phyloP scores from a whole-genome alignment of 2,797 vertebrate genomes.

The Neosilurus mollespiculum region DNA sequence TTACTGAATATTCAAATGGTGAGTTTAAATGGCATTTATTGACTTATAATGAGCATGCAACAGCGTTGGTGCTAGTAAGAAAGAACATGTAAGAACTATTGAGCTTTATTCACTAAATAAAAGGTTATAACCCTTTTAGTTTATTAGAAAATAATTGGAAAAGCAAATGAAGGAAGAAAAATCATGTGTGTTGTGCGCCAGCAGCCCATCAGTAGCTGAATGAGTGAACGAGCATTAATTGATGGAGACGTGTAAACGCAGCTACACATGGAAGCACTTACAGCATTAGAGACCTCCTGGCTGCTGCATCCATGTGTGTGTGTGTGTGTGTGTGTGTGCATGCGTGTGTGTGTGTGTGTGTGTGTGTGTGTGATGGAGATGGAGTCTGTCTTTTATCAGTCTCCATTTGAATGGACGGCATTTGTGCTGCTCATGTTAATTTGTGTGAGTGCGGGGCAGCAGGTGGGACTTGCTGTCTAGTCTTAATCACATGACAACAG shows the following conservation, averaged over 20 bases:
- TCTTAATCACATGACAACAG: slow-evolving; percentile 75
- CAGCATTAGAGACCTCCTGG: slow-evolving; percentile 64
- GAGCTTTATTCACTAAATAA: background rate
- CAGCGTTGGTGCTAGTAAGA: background rate
- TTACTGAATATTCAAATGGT: background rate
- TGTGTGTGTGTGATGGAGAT: slow-evolving; percentile 61
- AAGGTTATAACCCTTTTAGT: background rate
- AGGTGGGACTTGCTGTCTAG: slow-evolving; percentile 79
- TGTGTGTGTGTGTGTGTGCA: background rate
- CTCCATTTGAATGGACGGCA: slow-evolving; percentile 74
- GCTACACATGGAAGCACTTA: slow-evolving; percentile 65
- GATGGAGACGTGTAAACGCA: slow-evolving; percentile 63
- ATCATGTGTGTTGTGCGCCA: background rate
- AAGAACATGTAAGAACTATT: background rate
- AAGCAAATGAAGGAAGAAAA: background rate
- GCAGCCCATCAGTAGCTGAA: background rate
- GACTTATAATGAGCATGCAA: background rate
- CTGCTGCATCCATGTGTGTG: slow-evolving; percentile 51
- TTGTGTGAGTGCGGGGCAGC: slow-evolving; percentile 78
- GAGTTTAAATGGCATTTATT: background rate
- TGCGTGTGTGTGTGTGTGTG: slow-evolving; percentile 5
- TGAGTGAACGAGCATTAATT: slow-evolving; percentile 57
- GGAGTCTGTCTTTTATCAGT: slow-evolving; percentile 82
- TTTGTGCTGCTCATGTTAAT: slow-evolving; percentile 75
- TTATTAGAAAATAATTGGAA: background rate